These are phyloP conservation scores for Phaedon cochleariae DNA, from an alignment of 2,888 invertebrate genomes.

Conservation along the genomic window DNA sequence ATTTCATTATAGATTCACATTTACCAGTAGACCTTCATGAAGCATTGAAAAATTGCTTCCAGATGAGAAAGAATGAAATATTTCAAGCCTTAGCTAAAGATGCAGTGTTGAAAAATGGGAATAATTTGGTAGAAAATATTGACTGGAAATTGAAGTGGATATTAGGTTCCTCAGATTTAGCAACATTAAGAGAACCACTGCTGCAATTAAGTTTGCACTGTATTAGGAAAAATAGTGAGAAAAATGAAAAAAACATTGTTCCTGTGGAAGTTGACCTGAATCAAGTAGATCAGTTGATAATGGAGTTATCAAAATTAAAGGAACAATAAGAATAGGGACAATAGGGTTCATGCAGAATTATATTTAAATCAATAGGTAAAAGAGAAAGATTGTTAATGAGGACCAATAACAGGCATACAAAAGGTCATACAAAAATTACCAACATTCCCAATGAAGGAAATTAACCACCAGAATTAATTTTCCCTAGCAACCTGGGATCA, in stretches of 20 bases:
- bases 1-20: constrained; percentile 42
- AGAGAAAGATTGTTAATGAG: too few relatives aligned
- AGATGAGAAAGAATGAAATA: constrained; percentile 55
- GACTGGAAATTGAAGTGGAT: constrained; percentile 67
- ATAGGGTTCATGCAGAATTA: not conserved
- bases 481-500: too few relatives aligned
- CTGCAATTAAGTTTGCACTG: constrained; percentile 63
- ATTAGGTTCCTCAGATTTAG: constrained; percentile 65
- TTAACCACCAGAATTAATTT: too few relatives aligned
- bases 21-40: constrained; percentile 36
- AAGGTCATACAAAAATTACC: too few relatives aligned
- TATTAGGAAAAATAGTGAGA: constrained; percentile 36
- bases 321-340: constrained; percentile 13
- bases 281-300: constrained; percentile 53
- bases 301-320: constrained; percentile 47
- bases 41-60: constrained; percentile 49
- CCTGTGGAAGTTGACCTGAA: constrained; percentile 58
- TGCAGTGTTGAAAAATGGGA: constrained; percentile 53
- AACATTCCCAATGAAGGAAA: too few relatives aligned
- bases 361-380: too few relatives aligned
- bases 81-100: constrained; percentile 50
- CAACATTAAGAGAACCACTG: constrained; percentile 62
- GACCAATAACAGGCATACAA: too few relatives aligned
- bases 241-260: constrained; percentile 41
- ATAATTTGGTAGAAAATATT: constrained; percentile 61